A percentile compares a stretch with the other conserved stretches of the same genome.
phyloP scores from a whole-genome alignment of 2,113 vertebrate species.

The Podocnemis expansa region DNA sequence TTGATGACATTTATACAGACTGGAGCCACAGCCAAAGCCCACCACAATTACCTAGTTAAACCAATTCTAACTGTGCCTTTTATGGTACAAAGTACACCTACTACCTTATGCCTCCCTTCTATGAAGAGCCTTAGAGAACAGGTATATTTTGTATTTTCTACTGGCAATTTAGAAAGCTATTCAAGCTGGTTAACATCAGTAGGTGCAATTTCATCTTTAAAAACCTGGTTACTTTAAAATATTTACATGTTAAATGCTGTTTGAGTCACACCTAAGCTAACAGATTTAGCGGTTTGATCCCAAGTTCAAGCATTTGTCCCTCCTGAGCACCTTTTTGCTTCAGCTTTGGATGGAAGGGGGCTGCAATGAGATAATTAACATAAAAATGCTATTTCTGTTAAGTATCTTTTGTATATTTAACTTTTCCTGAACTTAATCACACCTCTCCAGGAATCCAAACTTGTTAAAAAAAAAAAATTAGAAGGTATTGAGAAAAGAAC shows the following conservation, averaged over 20 bases:
- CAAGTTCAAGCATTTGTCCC: background rate
- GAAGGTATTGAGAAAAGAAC: conserved; percentile 17
- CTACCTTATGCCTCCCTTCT: background rate
- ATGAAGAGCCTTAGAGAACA: background rate
- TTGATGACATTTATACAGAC: background rate
- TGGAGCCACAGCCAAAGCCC: background rate
- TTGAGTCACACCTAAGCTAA: background rate
- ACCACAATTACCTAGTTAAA: background rate
- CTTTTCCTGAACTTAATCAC: background rate
- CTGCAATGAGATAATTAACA: conserved; percentile 19
- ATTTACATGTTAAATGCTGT: background rate
- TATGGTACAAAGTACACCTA: background rate
- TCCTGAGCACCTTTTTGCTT: background rate
- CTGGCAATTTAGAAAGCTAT: accelerated
- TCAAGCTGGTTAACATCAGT: background rate
- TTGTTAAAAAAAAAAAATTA: background rate
- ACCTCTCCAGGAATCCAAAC: background rate
- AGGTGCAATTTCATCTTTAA: background rate
- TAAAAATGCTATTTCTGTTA: conserved; percentile 17
- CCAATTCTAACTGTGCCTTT: background rate
- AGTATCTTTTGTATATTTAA: conserved; percentile 61
- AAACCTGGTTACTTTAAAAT: background rate
- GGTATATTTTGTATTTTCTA: accelerated
- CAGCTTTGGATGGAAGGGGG: background rate
- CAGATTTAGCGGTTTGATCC: background rate